Evolutionary conservation across 1,140 invertebrate genomes (phyloP).

Genomic region (Sitobion miscanthi): DNA sequence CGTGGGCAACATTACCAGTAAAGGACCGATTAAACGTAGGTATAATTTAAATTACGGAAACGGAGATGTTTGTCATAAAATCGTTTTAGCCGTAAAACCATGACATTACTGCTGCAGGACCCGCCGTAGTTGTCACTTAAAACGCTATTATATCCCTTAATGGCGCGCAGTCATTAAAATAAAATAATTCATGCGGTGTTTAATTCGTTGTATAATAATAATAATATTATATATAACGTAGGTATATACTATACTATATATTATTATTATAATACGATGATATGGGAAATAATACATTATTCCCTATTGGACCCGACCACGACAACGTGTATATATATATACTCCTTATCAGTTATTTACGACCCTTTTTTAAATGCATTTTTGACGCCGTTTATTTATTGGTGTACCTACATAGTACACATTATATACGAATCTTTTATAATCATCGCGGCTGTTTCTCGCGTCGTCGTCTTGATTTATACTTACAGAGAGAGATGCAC

Average conservation of each 20-base stretch:
- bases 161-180: neutral
- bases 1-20: constrained; percentile 5
- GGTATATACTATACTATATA: neutral
- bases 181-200: constrained; percentile 30
- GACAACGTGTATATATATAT: neutral
- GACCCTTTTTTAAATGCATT: constrained; percentile 41
- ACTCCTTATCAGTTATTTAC: constrained; percentile 38
- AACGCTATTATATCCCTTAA: constrained; percentile 37
- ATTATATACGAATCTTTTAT: neutral
- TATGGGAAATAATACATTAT: neutral
- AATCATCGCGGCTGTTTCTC: constrained; percentile 17
- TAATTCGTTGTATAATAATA: constrained; percentile 13
- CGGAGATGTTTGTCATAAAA: constrained; percentile 32
- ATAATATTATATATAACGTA: neutral
- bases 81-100: constrained; percentile 16
- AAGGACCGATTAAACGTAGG: constrained; percentile 7
- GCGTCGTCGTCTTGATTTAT: constrained; percentile 30
- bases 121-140: constrained; percentile 11
- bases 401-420: neutral
- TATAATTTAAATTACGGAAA: constrained; percentile 28
- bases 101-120: neutral
- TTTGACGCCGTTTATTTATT: constrained; percentile 43
- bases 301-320: neutral
- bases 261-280: too few relatives aligned
- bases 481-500: neutral